These are phyloP conservation scores for Polymixis lichenea DNA, from an alignment of 2,888 invertebrate species.

Conservation along the genomic window DNA sequence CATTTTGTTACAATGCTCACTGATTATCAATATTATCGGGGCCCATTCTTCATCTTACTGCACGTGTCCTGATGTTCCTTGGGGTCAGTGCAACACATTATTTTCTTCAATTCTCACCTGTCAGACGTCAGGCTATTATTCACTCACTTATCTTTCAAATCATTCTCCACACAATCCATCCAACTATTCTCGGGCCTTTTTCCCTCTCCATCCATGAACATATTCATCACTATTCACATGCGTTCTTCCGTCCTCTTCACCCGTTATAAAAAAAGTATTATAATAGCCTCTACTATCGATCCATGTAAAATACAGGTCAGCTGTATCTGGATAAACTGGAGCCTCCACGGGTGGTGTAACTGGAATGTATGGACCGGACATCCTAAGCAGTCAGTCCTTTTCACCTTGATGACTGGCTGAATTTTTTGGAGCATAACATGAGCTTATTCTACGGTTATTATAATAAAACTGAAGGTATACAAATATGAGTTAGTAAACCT, in stretches of 20 bases:
- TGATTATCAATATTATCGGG: neutral
- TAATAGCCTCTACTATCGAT: neutral
- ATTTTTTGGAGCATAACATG: neutral
- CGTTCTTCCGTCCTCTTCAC: no score
- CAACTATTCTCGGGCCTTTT: no score
- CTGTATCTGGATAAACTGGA: neutral
- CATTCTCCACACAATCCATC: no score
- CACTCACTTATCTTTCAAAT: no score
- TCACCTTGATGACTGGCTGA: neutral
- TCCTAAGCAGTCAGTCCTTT: neutral
- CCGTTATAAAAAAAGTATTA: neutral
- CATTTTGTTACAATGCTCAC: neutral
- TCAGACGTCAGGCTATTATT: no score
- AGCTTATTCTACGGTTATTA: neutral
- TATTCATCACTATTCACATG: no score
- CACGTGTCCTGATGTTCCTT: no score
- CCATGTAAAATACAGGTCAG: neutral
- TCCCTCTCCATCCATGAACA: no score
- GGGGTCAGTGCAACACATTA: no score
- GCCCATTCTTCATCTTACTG: neutral
- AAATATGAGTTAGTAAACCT: no score
- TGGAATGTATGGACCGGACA: neutral
- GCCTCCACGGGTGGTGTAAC: neutral
- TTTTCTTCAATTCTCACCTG: no score
- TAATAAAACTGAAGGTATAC: no score